Percentiles rank a stretch among this genome's conserved stretches.
Conservation (phyloP, 64 coral and sea anemone species). For the Dendronephthya gigantea region DNA sequence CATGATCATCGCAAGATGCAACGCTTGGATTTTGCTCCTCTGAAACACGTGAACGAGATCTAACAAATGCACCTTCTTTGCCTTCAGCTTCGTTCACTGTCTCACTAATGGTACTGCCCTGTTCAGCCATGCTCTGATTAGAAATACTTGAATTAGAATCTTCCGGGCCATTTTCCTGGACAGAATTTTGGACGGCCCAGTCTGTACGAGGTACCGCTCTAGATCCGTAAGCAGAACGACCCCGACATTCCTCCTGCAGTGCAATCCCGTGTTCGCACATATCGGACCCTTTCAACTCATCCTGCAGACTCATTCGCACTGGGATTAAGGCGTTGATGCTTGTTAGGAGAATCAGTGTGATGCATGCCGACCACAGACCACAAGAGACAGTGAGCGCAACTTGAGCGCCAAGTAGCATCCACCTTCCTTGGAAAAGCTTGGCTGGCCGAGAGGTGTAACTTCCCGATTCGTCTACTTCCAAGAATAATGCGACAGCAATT, state of each 20-base stretch:
- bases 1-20: too few relatives aligned
- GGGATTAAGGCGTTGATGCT: neutral
- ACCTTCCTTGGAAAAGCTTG: neutral
- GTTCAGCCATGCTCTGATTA: neutral
- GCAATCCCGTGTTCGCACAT: neutral
- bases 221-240: neutral
- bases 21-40: too few relatives aligned
- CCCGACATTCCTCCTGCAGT: neutral
- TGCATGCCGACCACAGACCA: neutral
- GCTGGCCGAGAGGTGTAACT: neutral
- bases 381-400: neutral
- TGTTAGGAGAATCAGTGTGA: neutral
- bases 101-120: neutral
- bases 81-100: too few relatives aligned
- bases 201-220: neutral
- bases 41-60: too few relatives aligned
- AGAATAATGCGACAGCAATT: constrained; percentile 62
- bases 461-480: constrained; percentile 57
- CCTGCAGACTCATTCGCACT: neutral
- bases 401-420: neutral
- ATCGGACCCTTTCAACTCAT: neutral
- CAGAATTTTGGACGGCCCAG: neutral
- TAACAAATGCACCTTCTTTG: too few relatives aligned
- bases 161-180: neutral
- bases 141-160: neutral